Evolutionary conservation across 2,797 vertebrate genomes (phyloP), one percentile per base, ranked within the genome.

Genomic region (Sarcophilus harrisii): DNA sequence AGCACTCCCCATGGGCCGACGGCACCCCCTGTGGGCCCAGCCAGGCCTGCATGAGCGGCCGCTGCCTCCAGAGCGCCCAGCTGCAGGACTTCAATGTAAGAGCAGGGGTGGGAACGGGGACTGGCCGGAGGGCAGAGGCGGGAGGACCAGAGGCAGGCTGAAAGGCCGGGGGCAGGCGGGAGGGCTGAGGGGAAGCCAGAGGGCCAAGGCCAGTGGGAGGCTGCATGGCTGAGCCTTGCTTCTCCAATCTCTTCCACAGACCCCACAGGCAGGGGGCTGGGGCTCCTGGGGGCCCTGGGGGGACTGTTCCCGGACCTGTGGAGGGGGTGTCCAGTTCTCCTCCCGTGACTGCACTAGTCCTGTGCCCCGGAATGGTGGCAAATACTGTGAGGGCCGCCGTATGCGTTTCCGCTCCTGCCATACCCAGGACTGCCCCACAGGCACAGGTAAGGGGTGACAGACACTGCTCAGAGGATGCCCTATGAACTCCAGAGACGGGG

Each of bases 1-100:
- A 98, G 95, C 98, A 99, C 2, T 98, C 98, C 0, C 98, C 98
- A 2, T 99, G 98, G 98, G 99, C 99, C 0, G 98, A 99, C 0
- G 99, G 99, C 30, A 99, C 99, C 0, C 97, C 97, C 0, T 99
- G 99, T 0, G 98, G 98, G 0, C 94, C 97, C 0, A 54, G 97
- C 16, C 97, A 97, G 59, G 98, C 95, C 62, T 99, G 99, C 95
- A 98, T 98, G 98, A 98, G 98, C 0, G 99, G 99, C 1, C 93
- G 96, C 10, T 99, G 99, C 66, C 98, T 98, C 16, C 94, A 98
- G 8, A 1, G 66, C 14, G 93, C 95, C 81, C 98, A 98, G 96
- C 30, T 98, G 93, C 98, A 94, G 89, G 98, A 98, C 57, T 98
- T 98, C 87, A 97, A 98, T 0, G 98, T 99, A 96, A 98, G 98